Conservation (phyloP, 2,797 vertebrate genomes). For the Cheracebus regulus region DNA sequence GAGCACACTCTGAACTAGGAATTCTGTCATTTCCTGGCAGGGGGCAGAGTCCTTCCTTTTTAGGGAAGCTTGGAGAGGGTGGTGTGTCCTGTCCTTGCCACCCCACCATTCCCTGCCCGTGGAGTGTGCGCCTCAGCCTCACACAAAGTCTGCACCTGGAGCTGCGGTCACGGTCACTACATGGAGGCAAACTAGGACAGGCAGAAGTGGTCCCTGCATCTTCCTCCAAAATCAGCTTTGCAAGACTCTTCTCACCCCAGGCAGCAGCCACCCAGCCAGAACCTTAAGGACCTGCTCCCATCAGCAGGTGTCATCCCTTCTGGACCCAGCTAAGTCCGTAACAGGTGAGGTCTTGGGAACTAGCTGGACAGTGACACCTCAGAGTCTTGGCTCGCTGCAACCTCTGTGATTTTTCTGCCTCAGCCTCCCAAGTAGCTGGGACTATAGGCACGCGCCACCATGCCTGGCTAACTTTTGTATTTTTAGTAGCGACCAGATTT, state of each 20-base stretch:
- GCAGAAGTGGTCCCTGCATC: not conserved
- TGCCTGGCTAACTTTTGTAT: too few species aligned
- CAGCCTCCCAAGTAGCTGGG: too few species aligned
- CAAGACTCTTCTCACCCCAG: not conserved
- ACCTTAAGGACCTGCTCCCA: not conserved
- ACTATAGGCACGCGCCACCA: too few species aligned
- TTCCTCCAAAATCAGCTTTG: not conserved
- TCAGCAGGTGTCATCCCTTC: not conserved
- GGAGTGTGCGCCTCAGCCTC: not conserved
- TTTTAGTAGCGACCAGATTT: too few species aligned
- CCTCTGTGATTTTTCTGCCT: too few species aligned
- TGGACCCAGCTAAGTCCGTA: not conserved
- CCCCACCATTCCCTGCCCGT: accelerated
- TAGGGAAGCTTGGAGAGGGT: not conserved
- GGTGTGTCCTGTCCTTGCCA: accelerated
- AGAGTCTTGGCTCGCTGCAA: not conserved
- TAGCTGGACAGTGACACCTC: accelerated
- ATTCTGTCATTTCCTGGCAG: not conserved
- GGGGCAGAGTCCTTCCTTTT: not conserved
- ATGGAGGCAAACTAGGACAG: not conserved
- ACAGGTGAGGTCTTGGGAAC: not conserved
- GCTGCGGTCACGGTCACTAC: accelerated
- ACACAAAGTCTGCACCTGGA: not conserved
- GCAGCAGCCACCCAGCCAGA: not conserved
- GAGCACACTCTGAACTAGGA: not conserved